Evolutionary conservation across 1,140 invertebrate genomes (phyloP), one percentile per base, ranked within the genome.

Genomic region (Adelges cooleyi): DNA sequence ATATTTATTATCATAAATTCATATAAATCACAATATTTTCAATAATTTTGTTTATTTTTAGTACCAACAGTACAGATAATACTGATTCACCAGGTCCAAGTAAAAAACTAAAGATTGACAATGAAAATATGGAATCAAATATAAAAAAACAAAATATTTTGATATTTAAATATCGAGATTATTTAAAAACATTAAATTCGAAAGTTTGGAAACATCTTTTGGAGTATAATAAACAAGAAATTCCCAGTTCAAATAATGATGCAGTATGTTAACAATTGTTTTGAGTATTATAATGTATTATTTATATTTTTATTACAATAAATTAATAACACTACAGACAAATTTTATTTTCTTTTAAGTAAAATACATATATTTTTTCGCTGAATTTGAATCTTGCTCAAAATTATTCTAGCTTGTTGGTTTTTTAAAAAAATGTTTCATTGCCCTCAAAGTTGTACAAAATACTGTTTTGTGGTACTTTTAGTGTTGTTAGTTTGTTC

Each of bases 81-180:
- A 29, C 18, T 46, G 66, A 67, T 67, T 52, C 48, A 25, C 68
- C 42, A 20, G 40, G 65, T 44, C 22, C 20, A 66, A 33, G 42
- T 1, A 89, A 90, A 70, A 88, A 88, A 76, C 65, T 81, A 1
- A 89, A 90, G 71, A 66, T 74, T 3, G 84, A 87, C 72, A 75
- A 78, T 51, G 69, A 73, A 48, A 70, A 78, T 17, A 75, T 80
- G 6, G 80, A 83, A 62, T 3, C n/a, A 33, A 72, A 78, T 68
- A 73, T 86, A 40, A 81, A 86, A 70, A 81, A 85, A 67, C 92
- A 97, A 77, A 92, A 83, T 70, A 82, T 90, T 70, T 71, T 81
- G n/a, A 78, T 92, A 29, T 94, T 86, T 75, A 82, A 84, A 68
- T 81, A 84, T 44, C 75, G 81, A 68, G 85, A 86, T 71, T 67